Percentiles rank a stretch among this genome's conserved stretches.
Evolutionary conservation across 2,888 invertebrate genomes (phyloP).

Genomic region (Drosophila bunnanda): DNA sequence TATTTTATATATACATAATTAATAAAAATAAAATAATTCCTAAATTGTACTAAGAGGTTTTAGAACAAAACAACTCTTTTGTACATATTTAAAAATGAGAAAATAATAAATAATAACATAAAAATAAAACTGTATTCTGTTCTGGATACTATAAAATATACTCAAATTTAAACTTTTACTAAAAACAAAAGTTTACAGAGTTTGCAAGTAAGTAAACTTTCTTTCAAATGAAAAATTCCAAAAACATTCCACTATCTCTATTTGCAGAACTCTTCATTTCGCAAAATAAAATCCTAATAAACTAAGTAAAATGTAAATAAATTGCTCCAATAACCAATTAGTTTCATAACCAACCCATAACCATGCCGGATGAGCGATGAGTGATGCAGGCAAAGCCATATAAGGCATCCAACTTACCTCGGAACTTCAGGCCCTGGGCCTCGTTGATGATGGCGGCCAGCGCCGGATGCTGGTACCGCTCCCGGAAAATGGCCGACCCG

Average conservation of each 20-base stretch:
- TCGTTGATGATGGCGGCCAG: conserved; percentile 84
- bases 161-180: not conserved
- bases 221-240: not conserved
- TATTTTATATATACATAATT: not conserved
- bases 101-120: not conserved
- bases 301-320: not conserved
- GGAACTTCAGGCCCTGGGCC: conserved; percentile 83
- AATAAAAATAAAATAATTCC: not conserved
- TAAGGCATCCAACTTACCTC: conserved; percentile 73
- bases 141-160: not conserved
- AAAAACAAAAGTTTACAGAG: not conserved
- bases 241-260: not conserved
- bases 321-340: conserved; percentile 12
- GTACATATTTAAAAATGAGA: not conserved
- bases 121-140: no score
- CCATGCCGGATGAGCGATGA: conserved; percentile 38
- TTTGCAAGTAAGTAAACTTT: no score
- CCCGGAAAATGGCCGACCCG: conserved; percentile 83
- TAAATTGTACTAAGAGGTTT: not conserved
- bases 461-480: conserved; percentile 84
- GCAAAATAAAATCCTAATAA: not conserved
- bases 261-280: conserved; percentile 1
- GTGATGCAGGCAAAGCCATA: conserved; percentile 23
- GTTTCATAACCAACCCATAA: conserved; percentile 31
- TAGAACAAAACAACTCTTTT: not conserved